Percentiles rank a stretch among this genome's conserved stretches.
phyloP scores from a whole-genome alignment of 2,113 vertebrate genomes.

The Nycticryphes semicollaris region DNA sequence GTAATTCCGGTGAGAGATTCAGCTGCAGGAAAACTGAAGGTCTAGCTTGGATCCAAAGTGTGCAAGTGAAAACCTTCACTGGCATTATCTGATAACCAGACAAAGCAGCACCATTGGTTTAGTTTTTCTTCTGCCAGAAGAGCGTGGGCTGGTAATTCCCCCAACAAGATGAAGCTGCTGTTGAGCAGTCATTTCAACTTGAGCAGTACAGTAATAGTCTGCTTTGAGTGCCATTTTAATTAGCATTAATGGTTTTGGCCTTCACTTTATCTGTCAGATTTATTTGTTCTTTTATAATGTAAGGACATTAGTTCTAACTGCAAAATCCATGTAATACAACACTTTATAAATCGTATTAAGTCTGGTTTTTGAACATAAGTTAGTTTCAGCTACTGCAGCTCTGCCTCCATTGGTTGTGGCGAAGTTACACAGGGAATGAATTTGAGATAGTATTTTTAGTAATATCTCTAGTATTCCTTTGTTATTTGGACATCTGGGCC shows the following conservation, averaged over 20 bases:
- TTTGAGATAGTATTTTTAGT: background rate
- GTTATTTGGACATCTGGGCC: background rate
- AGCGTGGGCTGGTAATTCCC: accelerated
- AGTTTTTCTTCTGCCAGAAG: background rate
- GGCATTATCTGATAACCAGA: background rate
- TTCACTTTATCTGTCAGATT: background rate
- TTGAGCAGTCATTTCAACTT: background rate
- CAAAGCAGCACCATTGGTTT: background rate
- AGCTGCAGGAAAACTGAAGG: background rate
- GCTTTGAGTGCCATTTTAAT: background rate
- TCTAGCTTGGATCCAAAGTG: background rate
- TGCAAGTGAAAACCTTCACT: background rate
- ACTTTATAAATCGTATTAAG: background rate
- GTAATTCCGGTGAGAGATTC: background rate
- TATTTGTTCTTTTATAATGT: background rate
- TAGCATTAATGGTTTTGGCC: background rate
- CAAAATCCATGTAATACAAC: accelerated
- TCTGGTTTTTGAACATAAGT: background rate
- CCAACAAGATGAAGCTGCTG: background rate
- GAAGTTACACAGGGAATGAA: background rate
- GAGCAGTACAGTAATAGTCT: background rate
- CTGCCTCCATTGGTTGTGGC: background rate
- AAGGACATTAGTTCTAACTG: background rate
- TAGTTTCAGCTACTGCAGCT: background rate
- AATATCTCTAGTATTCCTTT: background rate